These are phyloP conservation scores for Semnornis frantzii DNA, from an alignment of 2,113 vertebrate genomes.

Conservation along the genomic window DNA sequence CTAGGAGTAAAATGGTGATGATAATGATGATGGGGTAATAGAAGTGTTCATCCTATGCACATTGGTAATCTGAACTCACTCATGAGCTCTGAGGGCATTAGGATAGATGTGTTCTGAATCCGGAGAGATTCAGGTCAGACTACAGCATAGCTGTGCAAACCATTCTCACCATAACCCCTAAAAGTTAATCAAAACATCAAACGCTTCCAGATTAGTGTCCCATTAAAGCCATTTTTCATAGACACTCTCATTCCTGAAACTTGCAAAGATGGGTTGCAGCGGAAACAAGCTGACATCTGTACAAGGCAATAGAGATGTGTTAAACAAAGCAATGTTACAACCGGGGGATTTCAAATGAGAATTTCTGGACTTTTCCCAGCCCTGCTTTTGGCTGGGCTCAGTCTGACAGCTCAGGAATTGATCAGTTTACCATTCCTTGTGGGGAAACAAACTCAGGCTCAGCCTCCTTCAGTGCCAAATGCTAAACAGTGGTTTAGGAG, in stretches of 20 bases:
- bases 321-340: neutral
- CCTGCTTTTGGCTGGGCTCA: neutral
- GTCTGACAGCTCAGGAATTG: neutral
- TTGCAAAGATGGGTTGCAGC: neutral
- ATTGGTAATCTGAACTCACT: neutral
- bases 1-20: neutral
- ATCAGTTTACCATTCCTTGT: neutral
- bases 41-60: neutral
- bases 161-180: neutral
- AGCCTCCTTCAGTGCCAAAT: neutral
- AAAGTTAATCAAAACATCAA: constrained; percentile 21
- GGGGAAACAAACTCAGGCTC: neutral
- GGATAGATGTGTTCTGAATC: neutral
- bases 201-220: neutral
- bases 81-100: neutral
- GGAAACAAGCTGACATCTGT: neutral
- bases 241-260: neutral
- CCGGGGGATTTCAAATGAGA: neutral
- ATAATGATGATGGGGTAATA: neutral
- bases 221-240: neutral
- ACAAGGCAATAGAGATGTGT: neutral
- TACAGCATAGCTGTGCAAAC: neutral
- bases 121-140: neutral
- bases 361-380: neutral
- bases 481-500: neutral